A percentile compares a stretch with the other conserved stretches of the same genome.
These are phyloP conservation scores for Rafetus swinhoei DNA, from an alignment of 2,113 vertebrate species.

Conservation along the genomic window DNA sequence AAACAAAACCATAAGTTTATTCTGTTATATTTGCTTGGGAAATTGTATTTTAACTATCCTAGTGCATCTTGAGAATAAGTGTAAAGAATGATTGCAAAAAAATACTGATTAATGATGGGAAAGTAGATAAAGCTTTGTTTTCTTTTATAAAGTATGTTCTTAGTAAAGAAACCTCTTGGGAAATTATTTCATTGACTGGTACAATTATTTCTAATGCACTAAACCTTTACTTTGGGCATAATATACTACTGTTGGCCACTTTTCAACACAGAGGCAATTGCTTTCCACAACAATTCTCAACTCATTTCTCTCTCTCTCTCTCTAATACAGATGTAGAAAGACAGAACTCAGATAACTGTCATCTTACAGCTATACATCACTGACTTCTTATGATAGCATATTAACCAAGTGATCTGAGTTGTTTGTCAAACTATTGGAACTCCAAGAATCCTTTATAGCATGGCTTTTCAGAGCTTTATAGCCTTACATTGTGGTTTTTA, in stretches of 20 bases:
- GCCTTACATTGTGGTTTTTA: neutral
- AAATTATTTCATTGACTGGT: neutral
- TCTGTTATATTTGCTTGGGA: neutral
- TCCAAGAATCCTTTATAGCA: neutral
- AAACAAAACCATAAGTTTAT: neutral
- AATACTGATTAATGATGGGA: neutral
- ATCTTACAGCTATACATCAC: conserved; percentile 47
- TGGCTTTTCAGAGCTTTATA: neutral
- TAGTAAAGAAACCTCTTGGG: neutral
- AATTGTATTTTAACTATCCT: conserved; percentile 12
- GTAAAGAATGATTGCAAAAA: conserved; percentile 1
- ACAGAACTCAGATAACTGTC: conserved; percentile 30
- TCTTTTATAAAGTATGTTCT: neutral
- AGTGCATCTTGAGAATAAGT: neutral
- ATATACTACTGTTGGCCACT: conserved; percentile 2
- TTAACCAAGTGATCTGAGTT: conserved; percentile 53
- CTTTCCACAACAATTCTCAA: conserved; percentile 12
- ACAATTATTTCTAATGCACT: neutral
- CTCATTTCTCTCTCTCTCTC: conserved; percentile 17
- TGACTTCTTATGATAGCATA: conserved; percentile 14
- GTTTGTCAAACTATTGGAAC: conserved; percentile 52
- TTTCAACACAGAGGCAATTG: neutral
- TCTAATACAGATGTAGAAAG: conserved; percentile 49
- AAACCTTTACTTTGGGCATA: neutral
- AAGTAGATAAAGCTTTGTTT: neutral